These are phyloP conservation scores for Gymnothorax javanicus DNA, from an alignment of 2,797 vertebrate genomes.

Conservation along the genomic window DNA sequence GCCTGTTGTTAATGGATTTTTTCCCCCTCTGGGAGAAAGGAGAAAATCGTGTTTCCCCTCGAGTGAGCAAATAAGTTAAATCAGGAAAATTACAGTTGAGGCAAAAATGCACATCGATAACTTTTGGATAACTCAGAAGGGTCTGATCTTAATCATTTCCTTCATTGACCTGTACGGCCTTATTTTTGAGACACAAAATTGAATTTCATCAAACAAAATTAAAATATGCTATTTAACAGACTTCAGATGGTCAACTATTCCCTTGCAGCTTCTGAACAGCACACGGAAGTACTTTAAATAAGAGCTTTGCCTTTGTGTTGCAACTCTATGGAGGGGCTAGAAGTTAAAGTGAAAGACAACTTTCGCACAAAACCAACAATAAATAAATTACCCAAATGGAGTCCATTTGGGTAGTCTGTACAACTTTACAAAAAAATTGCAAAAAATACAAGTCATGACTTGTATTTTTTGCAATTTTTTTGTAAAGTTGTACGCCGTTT, in stretches of 20 bases:
- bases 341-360: neutral
- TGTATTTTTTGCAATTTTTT: too few relatives aligned
- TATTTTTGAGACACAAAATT: neutral
- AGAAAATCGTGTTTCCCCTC: constrained; percentile 55
- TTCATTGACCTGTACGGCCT: neutral
- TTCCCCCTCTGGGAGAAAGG: neutral
- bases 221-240: neutral
- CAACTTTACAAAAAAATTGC: too few relatives aligned
- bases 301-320: neutral
- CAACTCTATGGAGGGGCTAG: neutral
- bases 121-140: neutral
- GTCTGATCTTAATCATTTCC: constrained; percentile 43
- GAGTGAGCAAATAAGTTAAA: constrained; percentile 66
- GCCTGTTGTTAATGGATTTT: constrained; percentile 62
- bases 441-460: too few relatives aligned
- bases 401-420: too few relatives aligned
- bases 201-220: neutral
- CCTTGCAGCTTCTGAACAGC: neutral
- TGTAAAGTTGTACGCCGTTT: too few relatives aligned
- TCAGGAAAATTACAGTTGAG: constrained; percentile 55
- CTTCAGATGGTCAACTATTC: neutral
- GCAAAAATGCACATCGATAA: constrained; percentile 58
- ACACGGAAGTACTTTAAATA: neutral
- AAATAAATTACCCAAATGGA: too few relatives aligned
- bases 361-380: too few relatives aligned